Base-by-base conservation (phyloP, 2,797 vertebrate species). In the Syngnathus acus region DNA sequence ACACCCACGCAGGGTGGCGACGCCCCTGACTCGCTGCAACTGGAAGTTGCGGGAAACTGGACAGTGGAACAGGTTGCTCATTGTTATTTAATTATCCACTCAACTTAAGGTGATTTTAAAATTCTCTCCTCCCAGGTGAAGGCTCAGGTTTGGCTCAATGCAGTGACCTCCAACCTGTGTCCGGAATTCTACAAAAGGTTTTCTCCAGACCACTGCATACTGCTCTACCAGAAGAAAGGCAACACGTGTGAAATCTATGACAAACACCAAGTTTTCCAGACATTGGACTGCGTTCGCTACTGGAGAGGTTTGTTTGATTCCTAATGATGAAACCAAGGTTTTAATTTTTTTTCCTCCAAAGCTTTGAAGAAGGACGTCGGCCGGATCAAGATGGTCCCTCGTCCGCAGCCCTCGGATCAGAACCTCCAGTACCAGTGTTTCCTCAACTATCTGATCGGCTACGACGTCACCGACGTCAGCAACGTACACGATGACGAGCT, bases 161-260 rank as follows among this genome's bases (percentile, higher is more conserved):
- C 94, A 0, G 89, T 98, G 78, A 92, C 95, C 39, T 90, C 79
- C 0, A 96, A 94, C 67, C 82, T 90, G 62, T 90, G 87, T 16
- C 89, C 93, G 0, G 96, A 98, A 67, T 98, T 96, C 88, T 98
- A 96, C 81, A 94, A 95, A 74, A 79, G 90, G 0, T 90, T 91
- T 39, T 92, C 92, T 1, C 95, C 96, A 0, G 95, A 98, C 74
- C 92, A 95, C 40, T 98, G 96, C 86, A 91, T 95, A 71, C 89
- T 99, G 68, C 94, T 95, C 53, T 99, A 99, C 82, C 95, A 98
- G 87, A 99, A 99, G 85, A 98, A 98, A 78, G 97, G 95, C 6
- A 95, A 92, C 0, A 90, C 94, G 90, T 99, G 94, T 58, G 97
- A 99, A 90, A 99, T 99, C 83, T 99, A 99, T 3, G 97, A 99